Conservation (phyloP, 2,113 vertebrate genomes). For the Elephas maximus region DNA sequence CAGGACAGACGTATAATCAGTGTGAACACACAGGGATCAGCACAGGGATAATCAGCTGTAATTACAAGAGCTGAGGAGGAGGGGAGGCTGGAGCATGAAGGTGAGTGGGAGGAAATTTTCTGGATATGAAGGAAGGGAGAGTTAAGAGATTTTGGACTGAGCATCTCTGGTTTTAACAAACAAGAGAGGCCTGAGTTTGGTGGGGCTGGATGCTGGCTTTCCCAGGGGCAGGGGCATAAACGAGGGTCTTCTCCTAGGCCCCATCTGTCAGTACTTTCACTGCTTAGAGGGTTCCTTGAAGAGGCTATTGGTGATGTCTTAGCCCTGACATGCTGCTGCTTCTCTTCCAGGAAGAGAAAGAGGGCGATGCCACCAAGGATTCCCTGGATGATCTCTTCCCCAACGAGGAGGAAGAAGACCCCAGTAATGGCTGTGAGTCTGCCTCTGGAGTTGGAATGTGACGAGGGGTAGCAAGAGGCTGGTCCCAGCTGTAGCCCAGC, state of each 20-base stretch:
- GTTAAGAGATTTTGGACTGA: neutral
- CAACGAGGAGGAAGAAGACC: constrained; percentile 95
- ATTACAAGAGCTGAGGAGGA: constrained; percentile 59
- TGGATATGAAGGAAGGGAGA: neutral
- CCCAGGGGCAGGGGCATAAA: neutral
- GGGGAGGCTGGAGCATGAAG: neutral
- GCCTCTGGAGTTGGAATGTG: constrained; percentile 7
- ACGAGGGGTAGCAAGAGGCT: neutral
- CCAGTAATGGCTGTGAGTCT: constrained; percentile 94
- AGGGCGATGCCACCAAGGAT: constrained; percentile 94
- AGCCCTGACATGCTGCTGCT: constrained; percentile 40
- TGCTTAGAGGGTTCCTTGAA: neutral
- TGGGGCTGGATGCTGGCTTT: neutral
- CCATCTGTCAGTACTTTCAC: neutral
- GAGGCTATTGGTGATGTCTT: neutral
- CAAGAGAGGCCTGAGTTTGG: neutral
- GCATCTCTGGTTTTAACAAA: neutral
- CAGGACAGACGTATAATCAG: constrained; percentile 78
- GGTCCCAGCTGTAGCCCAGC: neutral
- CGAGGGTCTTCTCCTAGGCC: neutral
- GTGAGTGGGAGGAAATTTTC: constrained; percentile 8
- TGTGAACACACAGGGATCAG: constrained; percentile 48
- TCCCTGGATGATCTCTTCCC: constrained; percentile 98
- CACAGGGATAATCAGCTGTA: constrained; percentile 23
- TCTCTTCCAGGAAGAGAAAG: constrained; percentile 95